These are phyloP conservation scores for Noctua janthe DNA, from an alignment of 2,888 invertebrate species.

Conservation along the genomic window DNA sequence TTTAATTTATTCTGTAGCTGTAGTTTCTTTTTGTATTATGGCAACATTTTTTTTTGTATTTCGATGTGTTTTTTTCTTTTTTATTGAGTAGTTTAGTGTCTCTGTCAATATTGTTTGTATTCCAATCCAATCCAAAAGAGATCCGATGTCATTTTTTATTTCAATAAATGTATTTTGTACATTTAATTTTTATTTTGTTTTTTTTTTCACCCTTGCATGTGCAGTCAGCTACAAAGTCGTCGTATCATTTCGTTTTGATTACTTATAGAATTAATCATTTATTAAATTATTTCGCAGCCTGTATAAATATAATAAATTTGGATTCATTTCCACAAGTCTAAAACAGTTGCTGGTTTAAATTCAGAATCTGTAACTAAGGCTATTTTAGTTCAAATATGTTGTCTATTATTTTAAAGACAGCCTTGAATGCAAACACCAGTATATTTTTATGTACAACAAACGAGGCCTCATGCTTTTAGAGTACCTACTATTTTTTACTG, in stretches of 20 bases:
- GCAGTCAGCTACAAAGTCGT: not conserved
- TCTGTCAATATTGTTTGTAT: constrained; percentile 90
- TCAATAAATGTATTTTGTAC: constrained; percentile 89
- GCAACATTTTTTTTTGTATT: constrained; percentile 80
- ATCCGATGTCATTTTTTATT: constrained; percentile 90
- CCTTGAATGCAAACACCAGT: not conserved
- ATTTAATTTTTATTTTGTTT: constrained; percentile 75
- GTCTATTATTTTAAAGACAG: not conserved
- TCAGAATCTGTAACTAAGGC: no score
- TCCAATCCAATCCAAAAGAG: constrained; percentile 85
- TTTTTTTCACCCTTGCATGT: constrained; percentile 69
- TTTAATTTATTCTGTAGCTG: constrained; percentile 89
- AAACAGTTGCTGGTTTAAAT: not conserved
- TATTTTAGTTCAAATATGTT: not conserved
- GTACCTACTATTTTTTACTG: not conserved
- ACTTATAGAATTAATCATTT: no score
- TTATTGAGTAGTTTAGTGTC: constrained; percentile 83
- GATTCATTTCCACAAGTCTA: not conserved
- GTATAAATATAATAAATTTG: not conserved
- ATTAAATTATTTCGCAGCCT: not conserved
- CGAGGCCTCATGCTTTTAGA: not conserved
- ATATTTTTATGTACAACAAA: not conserved
- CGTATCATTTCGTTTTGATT: not conserved
- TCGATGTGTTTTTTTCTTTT: constrained; percentile 80
- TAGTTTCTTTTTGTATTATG: constrained; percentile 79